These are phyloP conservation scores for Nannobrachium achirus DNA, from an alignment of 2,113 vertebrate genomes.

Conservation along the genomic window DNA sequence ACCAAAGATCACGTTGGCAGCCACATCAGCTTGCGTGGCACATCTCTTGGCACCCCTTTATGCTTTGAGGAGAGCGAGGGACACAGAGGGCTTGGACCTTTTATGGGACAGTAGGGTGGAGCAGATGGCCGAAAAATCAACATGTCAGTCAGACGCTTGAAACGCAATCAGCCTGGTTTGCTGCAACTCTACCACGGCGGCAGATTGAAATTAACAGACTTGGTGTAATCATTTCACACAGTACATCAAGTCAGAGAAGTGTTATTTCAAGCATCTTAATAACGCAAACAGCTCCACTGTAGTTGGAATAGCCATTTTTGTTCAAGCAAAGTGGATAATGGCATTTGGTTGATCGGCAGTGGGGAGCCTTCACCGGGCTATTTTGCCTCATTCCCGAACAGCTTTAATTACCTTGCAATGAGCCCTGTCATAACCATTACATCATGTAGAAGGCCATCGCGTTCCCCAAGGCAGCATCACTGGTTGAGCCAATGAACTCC, in stretches of 20 bases:
- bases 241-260: conserved; percentile 16
- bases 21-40: conserved; percentile 12
- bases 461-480: conserved; percentile 56
- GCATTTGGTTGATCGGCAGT: conserved; percentile 42
- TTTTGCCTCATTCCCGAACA: conserved; percentile 54
- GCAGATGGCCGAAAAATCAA: conserved; percentile 60
- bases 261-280: conserved; percentile 8
- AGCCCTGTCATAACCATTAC: conserved; percentile 68
- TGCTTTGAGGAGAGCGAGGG: conserved; percentile 17
- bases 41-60: conserved; percentile 46
- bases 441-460: conserved; percentile 57
- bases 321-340: conserved; percentile 47
- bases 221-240: conserved; percentile 14
- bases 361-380: conserved; percentile 41
- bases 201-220: conserved; percentile 13
- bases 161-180: not conserved
- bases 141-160: conserved; percentile 31
- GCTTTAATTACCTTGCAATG: conserved; percentile 64
- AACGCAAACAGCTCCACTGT: conserved; percentile 23
- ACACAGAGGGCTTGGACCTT: conserved; percentile 7
- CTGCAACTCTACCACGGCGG: conserved; percentile 23
- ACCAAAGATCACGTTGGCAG: conserved; percentile 21
- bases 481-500: conserved; percentile 50
- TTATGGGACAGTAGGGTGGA: conserved; percentile 30
- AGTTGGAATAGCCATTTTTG: conserved; percentile 24